Percentiles rank a stretch among this genome's conserved stretches.
These are phyloP conservation scores for Reticulitermes lucifugus DNA, from an alignment of 2,888 invertebrate genomes.

Conservation along the genomic window DNA sequence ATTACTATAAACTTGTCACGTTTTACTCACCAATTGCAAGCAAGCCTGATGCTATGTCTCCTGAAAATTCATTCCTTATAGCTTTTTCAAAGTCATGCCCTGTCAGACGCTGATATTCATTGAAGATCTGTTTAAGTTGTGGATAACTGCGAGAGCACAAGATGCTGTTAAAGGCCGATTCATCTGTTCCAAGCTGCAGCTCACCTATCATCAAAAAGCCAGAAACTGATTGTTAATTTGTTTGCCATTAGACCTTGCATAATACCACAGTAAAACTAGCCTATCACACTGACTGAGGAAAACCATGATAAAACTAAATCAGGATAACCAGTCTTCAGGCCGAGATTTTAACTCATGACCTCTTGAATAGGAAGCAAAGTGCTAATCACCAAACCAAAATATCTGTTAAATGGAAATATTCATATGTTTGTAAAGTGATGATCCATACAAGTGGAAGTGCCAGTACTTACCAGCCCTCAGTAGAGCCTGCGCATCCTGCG, in stretches of 20 bases:
- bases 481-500: slow-evolving; percentile 84
- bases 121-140: slow-evolving; percentile 72
- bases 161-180: slow-evolving; percentile 86
- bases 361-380: too few relatives aligned
- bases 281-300: too few relatives aligned
- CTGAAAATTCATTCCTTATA: slow-evolving; percentile 86
- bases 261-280: too few relatives aligned
- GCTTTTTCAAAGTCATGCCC: slow-evolving; percentile 85
- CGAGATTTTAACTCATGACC: too few relatives aligned
- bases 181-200: slow-evolving; percentile 81
- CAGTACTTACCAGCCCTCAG: slow-evolving; percentile 76
- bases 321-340: too few relatives aligned
- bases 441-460: background rate
- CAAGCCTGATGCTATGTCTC: slow-evolving; percentile 82
- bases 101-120: slow-evolving; percentile 80
- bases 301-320: too few relatives aligned
- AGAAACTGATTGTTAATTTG: slow-evolving; percentile 26
- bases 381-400: too few relatives aligned
- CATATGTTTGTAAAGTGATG: too few relatives aligned
- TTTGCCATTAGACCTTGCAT: too few relatives aligned
- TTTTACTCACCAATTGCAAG: slow-evolving; percentile 74
- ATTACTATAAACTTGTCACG: background rate
- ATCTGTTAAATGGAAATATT: too few relatives aligned
- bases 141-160: slow-evolving; percentile 82
- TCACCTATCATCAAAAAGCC: slow-evolving; percentile 63